Conservation (phyloP, 2,797 vertebrate genomes). For the Linurgus olivaceus region DNA sequence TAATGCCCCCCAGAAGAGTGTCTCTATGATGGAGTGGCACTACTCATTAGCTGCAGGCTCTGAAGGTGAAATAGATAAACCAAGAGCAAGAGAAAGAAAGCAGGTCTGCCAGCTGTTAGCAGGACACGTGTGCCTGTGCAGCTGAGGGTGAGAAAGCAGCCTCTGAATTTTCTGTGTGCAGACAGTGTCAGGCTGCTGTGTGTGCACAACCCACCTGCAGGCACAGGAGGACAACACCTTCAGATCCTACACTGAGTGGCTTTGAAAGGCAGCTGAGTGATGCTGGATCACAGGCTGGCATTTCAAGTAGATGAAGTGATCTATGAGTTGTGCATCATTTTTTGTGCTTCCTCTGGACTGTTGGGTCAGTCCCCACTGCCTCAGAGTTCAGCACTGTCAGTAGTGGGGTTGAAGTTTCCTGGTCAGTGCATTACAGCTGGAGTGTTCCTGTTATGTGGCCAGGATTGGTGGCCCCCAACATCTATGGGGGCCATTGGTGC, state of each 20-base stretch:
- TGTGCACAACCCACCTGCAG: background rate
- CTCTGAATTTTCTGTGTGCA: background rate
- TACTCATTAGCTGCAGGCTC: background rate
- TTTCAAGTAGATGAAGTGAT: background rate
- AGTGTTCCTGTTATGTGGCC: background rate
- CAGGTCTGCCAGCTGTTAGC: background rate
- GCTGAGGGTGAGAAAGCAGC: background rate
- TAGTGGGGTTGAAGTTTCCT: background rate
- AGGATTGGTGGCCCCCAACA: background rate
- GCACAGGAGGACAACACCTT: background rate
- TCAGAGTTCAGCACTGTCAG: accelerated
- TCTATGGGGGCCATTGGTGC: background rate
- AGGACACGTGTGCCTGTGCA: background rate
- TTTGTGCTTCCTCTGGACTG: background rate
- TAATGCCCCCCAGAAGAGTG: background rate
- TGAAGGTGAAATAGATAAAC: slow-evolving; percentile 45
- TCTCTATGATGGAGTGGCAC: background rate
- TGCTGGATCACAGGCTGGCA: background rate
- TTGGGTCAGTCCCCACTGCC: accelerated
- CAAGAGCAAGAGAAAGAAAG: background rate
- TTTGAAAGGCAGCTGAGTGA: background rate
- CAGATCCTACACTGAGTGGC: background rate
- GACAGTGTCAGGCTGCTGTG: background rate
- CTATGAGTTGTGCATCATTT: background rate
- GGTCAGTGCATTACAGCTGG: background rate